phyloP scores from a whole-genome alignment of 2,888 invertebrate species.

The Rapana venosa region DNA sequence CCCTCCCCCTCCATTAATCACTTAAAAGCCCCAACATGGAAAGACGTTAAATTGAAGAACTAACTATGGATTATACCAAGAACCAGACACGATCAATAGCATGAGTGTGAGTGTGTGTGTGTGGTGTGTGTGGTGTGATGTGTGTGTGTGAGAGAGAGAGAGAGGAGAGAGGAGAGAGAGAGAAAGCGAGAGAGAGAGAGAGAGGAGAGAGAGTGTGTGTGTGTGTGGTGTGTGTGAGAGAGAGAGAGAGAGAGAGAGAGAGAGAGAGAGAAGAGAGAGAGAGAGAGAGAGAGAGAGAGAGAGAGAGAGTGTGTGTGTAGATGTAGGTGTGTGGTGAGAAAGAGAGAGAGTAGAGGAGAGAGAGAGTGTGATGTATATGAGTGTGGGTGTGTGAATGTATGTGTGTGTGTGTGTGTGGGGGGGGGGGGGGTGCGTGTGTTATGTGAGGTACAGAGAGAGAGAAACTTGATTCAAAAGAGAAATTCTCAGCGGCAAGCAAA shows the following conservation, averaged over 20 bases:
- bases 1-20: too few species aligned
- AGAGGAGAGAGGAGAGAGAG: not conserved
- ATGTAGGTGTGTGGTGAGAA: too few species aligned
- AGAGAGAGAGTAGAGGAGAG: too few species aligned
- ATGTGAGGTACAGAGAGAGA: too few species aligned
- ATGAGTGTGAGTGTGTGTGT: not conserved
- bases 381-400: too few species aligned
- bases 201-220: not conserved
- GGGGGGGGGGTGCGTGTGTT: too few species aligned
- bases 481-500: too few species aligned
- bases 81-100: not conserved
- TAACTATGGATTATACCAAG: not conserved
- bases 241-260: conserved; percentile 1
- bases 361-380: too few species aligned
- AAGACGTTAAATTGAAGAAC: too few species aligned
- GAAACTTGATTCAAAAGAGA: too few species aligned
- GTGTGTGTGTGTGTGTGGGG: too few species aligned
- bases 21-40: too few species aligned
- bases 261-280: not conserved
- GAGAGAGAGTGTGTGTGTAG: not conserved
- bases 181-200: not conserved
- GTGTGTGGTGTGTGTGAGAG: not conserved
- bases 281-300: not conserved
- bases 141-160: not conserved
- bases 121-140: not conserved